Evolutionary conservation across 2,113 vertebrate species (phyloP).

Genomic region (Gadus chalcogrammus): DNA sequence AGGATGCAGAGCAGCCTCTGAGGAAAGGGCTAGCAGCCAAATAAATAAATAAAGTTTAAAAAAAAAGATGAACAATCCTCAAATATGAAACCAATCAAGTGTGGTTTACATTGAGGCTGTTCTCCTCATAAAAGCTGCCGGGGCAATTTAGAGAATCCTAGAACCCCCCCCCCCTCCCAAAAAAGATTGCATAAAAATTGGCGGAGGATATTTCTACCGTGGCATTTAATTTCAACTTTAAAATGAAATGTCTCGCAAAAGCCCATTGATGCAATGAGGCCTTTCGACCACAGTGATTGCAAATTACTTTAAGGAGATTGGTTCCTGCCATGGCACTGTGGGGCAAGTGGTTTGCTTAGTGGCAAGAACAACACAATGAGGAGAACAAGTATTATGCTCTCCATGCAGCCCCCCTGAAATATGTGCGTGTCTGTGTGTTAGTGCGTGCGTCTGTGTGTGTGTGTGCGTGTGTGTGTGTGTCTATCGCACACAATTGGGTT

Average conservation of each 20-base stretch:
- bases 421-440: not conserved
- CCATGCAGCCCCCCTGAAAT: not conserved
- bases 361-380: constrained; percentile 46
- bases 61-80: too few species aligned
- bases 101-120: too few species aligned
- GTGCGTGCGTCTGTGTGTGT: not conserved
- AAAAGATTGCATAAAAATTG: constrained; percentile 22
- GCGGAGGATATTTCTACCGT: constrained; percentile 29
- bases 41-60: too few species aligned
- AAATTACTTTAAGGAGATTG: constrained; percentile 62
- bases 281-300: constrained; percentile 55
- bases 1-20: too few species aligned
- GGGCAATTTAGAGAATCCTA: not conserved
- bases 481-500: too few species aligned
- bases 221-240: constrained; percentile 38
- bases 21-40: too few species aligned
- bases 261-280: constrained; percentile 45
- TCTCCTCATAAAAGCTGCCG: too few species aligned
- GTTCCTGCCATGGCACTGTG: constrained; percentile 46
- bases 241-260: constrained; percentile 52
- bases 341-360: constrained; percentile 37
- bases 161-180: not conserved
- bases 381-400: not conserved
- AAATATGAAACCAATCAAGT: too few species aligned
- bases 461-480: too few species aligned